Percentiles rank a stretch among this genome's conserved stretches.
Conservation (phyloP, 2,797 vertebrate genomes). For the Acipenser oxyrinchus region DNA sequence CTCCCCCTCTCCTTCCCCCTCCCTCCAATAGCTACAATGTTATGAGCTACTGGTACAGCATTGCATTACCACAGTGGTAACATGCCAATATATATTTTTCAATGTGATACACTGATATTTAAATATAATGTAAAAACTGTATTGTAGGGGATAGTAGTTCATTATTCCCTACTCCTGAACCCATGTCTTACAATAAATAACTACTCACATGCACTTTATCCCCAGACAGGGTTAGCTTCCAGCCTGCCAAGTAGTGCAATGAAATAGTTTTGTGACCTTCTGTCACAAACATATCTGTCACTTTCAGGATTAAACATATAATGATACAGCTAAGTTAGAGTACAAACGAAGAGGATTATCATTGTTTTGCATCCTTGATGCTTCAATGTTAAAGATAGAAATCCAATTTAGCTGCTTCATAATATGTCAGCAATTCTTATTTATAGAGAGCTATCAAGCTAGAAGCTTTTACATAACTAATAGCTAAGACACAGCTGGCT, state of each 20-base stretch:
- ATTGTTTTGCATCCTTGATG: constrained; percentile 12
- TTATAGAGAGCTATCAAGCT: neutral
- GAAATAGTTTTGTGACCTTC: constrained; percentile 14
- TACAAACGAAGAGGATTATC: neutral
- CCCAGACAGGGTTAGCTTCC: neutral
- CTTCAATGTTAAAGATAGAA: constrained; percentile 4
- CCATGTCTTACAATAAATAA: too few relatives aligned
- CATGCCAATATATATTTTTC: too few relatives aligned
- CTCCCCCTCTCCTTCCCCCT: too few relatives aligned
- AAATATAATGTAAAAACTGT: too few relatives aligned
- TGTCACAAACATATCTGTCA: neutral
- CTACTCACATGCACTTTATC: too few relatives aligned
- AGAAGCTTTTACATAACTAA: neutral
- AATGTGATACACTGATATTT: too few relatives aligned
- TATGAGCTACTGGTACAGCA: too few relatives aligned
- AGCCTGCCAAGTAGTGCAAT: neutral
- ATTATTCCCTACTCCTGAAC: too few relatives aligned
- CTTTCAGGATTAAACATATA: constrained; percentile 16
- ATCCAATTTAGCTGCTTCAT: constrained; percentile 1
- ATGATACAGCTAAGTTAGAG: constrained; percentile 14
- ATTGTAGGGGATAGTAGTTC: too few relatives aligned
- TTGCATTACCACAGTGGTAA: too few relatives aligned
- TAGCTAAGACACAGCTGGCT: neutral
- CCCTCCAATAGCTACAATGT: too few relatives aligned
- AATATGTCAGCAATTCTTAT: neutral